Evolutionary conservation across 2,113 vertebrate species (phyloP).

Genomic region (Canis aureus): DNA sequence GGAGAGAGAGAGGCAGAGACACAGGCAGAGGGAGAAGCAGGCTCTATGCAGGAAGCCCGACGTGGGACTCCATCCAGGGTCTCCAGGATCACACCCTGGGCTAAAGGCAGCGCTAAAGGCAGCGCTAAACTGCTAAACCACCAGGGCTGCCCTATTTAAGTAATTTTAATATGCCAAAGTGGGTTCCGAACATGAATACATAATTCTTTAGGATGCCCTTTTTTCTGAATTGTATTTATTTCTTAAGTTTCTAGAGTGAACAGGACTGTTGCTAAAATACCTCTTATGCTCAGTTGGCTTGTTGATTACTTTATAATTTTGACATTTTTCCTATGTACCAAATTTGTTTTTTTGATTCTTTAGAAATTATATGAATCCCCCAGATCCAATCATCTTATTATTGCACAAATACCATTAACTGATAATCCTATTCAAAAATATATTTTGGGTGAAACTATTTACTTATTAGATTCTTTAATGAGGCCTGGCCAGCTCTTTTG

Average conservation of each 20-base stretch:
- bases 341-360: slow-evolving; percentile 43
- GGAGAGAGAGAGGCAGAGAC: no score
- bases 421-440: slow-evolving; percentile 25
- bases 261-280: background rate
- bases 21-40: no score
- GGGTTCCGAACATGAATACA: background rate
- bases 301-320: slow-evolving; percentile 7
- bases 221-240: background rate
- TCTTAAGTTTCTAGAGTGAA: background rate
- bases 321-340: background rate
- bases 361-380: background rate
- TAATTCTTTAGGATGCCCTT: background rate
- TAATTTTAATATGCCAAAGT: background rate
- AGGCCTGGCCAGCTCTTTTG: background rate
- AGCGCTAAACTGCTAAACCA: no score
- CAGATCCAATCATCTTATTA: slow-evolving; percentile 31
- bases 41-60: no score
- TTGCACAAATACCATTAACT: slow-evolving; percentile 57
- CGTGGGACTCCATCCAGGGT: no score
- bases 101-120: no score
- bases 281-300: background rate
- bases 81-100: no score
- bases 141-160: no score
- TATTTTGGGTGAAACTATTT: slow-evolving; percentile 54
- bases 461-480: slow-evolving; percentile 60